Evolutionary conservation across 1,140 invertebrate genomes (phyloP).

Genomic region (Atta colombica): DNA sequence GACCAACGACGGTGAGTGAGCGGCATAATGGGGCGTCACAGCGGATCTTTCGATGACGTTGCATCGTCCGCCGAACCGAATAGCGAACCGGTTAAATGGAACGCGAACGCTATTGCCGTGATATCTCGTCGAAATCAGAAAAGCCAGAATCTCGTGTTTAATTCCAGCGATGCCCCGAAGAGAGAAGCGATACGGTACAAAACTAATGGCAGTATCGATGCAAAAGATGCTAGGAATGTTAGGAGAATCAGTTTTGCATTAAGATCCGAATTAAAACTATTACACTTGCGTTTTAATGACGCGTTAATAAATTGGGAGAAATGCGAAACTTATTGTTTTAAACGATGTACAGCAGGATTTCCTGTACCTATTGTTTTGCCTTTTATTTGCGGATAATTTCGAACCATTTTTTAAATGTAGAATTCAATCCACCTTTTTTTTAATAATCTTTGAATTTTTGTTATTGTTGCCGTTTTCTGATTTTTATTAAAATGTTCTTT

Average conservation of each 20-base stretch:
- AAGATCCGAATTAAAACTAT: neutral
- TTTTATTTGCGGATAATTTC: constrained; percentile 1
- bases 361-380: too few relatives aligned
- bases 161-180: constrained; percentile 6
- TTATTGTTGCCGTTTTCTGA: neutral
- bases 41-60: constrained; percentile 31
- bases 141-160: constrained; percentile 27
- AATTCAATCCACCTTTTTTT: neutral
- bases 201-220: constrained; percentile 14
- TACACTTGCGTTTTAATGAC: constrained; percentile 7
- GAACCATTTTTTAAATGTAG: neutral
- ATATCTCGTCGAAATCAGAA: neutral
- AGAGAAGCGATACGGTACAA: neutral
- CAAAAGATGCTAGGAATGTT: neutral
- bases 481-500: neutral
- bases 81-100: constrained; percentile 54
- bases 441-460: neutral
- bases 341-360: neutral
- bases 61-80: neutral
- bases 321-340: neutral
- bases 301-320: constrained; percentile 7
- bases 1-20: constrained; percentile 5
- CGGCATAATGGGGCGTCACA: constrained; percentile 12
- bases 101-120: constrained; percentile 7
- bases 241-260: neutral